Evolutionary conservation across 2,888 invertebrate genomes (phyloP), one percentile per base, ranked within the genome.

Genomic region (Camponotus fellah): DNA sequence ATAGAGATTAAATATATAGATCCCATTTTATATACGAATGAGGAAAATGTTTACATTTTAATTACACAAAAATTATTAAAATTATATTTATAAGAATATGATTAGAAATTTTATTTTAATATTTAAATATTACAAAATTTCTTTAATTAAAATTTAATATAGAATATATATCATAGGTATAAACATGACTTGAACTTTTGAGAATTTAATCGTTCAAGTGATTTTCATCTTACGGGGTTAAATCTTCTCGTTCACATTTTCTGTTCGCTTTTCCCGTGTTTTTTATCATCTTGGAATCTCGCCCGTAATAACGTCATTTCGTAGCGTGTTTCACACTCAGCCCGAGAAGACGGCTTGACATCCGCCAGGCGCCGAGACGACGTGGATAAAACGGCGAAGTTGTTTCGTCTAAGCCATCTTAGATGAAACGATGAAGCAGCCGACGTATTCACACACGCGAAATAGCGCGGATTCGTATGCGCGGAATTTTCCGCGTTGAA

Each of bases 301-400:
- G 65, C n/a, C 17, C 60, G 46, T 40, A 80, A 77, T 69, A 77
- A 83, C 56, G 85, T 85, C 87, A 66, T 82, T 83, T 83, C 66
- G 60, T 71, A 72, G 49, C 69, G 75, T 43, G 72, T 69, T 79
- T 65, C 71, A 77, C 84, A 65, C 46, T n/a, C n/a, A 68, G 21
- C 26, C 60, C 82, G 46, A 76, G 83, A 87, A 85, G 72, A 60
- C 43, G 60, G 40, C 68, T 85, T 75, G 89, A 86, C 69, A 86
- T 77, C 65, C 65, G 60, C 37, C 79, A 71, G 79, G 75, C 65
- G 82, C 58, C 80, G 66, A 58, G 85, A 60, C 53, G 65, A 71
- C 68, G 43, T 65, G 43, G 83, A 84, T 83, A 84, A 88, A 88
- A 83, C 69, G 84, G 68, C 83, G 74, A 90, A 83, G 83, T 90